Percentiles rank a stretch among this genome's conserved stretches.
Conservation (phyloP, 2,113 vertebrate genomes). For the Electrona antarctica region DNA sequence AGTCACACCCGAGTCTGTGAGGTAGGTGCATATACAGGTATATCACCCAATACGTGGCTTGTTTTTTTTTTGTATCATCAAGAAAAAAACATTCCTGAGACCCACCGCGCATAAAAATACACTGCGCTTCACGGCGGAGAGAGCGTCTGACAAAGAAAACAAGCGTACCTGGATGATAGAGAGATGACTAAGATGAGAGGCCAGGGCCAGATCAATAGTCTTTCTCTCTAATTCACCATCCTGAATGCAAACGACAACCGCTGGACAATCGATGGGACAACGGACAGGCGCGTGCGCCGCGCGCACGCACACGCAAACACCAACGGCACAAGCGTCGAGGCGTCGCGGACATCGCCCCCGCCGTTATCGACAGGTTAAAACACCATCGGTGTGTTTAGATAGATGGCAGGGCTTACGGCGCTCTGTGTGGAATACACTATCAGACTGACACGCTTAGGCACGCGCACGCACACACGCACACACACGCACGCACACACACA, state of each 20-base stretch:
- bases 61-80: too few species aligned
- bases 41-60: too few species aligned
- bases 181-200: slow-evolving; percentile 75
- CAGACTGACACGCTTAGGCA: slow-evolving; percentile 31
- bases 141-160: slow-evolving; percentile 19
- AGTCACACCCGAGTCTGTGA: too few species aligned
- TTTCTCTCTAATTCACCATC: slow-evolving; percentile 78
- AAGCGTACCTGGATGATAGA: slow-evolving; percentile 54
- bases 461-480: slow-evolving; percentile 9
- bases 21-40: too few species aligned
- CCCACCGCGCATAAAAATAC: too few species aligned
- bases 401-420: slow-evolving; percentile 73
- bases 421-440: slow-evolving; percentile 70
- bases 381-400: slow-evolving; percentile 76
- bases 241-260: slow-evolving; percentile 78
- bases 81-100: too few species aligned
- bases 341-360: slow-evolving; percentile 27
- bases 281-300: slow-evolving; percentile 27
- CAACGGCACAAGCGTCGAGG: not conserved
- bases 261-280: slow-evolving; percentile 70
- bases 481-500: not conserved
- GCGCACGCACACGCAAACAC: slow-evolving; percentile 27
- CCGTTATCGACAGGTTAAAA: slow-evolving; percentile 77
- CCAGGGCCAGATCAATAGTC: slow-evolving; percentile 75
- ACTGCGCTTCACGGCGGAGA: slow-evolving; percentile 3